These are phyloP conservation scores for Polia nebulosa DNA, from an alignment of 2,888 invertebrate genomes.

Conservation along the genomic window DNA sequence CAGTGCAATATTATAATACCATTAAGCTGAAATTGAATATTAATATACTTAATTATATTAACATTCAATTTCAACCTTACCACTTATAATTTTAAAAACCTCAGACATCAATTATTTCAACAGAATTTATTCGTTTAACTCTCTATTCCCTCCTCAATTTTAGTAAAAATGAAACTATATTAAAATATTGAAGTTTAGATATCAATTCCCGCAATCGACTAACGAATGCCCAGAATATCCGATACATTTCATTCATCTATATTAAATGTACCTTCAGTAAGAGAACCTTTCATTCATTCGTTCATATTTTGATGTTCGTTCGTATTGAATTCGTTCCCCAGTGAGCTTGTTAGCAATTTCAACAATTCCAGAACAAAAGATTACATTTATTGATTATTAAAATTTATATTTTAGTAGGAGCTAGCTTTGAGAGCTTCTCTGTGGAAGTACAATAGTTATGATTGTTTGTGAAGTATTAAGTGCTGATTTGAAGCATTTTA, in stretches of 20 bases:
- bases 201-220: constrained; percentile 4
- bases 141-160: background rate
- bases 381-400: constrained; percentile 49
- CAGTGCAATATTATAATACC: too few species aligned
- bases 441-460: background rate
- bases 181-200: constrained; percentile 7
- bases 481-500: background rate
- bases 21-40: too few species aligned
- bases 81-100: too few species aligned
- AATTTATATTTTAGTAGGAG: background rate
- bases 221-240: constrained; percentile 36
- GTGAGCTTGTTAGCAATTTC: constrained; percentile 73
- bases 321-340: constrained; percentile 64
- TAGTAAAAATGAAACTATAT: too few species aligned
- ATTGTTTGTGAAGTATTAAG: background rate
- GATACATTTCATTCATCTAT: constrained; percentile 46
- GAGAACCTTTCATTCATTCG: constrained; percentile 30
- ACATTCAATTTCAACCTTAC: too few species aligned
- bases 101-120: too few species aligned
- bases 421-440: background rate
- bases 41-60: too few species aligned
- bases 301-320: constrained; percentile 53
- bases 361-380: constrained; percentile 32
- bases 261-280: constrained; percentile 32
- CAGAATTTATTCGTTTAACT: background rate